phyloP scores from a whole-genome alignment of 2,113 vertebrate genomes.

The Suncus etruscus region DNA sequence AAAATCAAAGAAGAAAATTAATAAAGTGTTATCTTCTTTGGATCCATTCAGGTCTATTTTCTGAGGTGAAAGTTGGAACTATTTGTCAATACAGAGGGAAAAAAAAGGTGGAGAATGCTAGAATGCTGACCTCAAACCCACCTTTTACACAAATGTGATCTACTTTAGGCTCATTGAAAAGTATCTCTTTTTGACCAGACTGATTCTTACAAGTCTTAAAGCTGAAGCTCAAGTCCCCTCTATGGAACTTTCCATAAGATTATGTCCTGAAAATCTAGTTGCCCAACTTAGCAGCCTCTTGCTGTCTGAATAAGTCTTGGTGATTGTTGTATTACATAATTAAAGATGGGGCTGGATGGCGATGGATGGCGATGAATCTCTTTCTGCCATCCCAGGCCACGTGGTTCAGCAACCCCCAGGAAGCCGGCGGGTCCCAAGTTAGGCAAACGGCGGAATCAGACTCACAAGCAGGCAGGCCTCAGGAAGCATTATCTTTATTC shows the following conservation, averaged over 20 bases:
- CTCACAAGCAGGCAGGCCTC: no score
- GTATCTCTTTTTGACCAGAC: not conserved
- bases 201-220: not conserved
- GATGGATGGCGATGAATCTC: no score
- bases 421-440: no score
- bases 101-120: not conserved
- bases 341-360: no score
- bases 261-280: not conserved
- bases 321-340: no score
- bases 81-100: not conserved
- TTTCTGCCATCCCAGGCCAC: no score
- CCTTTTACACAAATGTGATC: not conserved
- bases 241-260: not conserved
- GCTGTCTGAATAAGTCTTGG: no score
- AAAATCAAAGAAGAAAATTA: constrained; percentile 66
- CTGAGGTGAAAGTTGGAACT: not conserved
- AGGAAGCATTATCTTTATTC: no score
- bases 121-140: fast-evolving
- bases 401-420: no score
- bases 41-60: not conserved
- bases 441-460: no score
- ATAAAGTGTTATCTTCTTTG: constrained; percentile 61
- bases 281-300: no score
- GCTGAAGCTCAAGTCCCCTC: constrained; percentile 8
- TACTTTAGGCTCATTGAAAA: constrained; percentile 36